Percentiles rank a stretch among this genome's conserved stretches.
Conservation (phyloP, 2,113 vertebrate genomes). For the Megaceryle torquata region DNA sequence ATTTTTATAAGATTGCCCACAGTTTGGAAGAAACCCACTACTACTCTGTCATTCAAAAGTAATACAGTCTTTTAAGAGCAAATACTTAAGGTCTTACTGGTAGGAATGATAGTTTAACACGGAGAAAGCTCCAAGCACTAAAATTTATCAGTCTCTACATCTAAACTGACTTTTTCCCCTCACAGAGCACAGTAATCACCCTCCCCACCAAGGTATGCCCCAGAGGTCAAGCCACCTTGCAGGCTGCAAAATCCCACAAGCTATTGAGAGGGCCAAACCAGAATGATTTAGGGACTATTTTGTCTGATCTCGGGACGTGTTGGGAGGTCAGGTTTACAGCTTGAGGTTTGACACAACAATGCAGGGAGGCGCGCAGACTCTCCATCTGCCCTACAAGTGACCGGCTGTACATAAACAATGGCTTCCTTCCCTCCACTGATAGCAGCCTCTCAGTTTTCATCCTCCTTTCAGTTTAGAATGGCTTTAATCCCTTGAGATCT, state of each 20-base stretch:
- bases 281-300: background rate
- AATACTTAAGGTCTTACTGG: background rate
- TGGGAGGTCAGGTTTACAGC: background rate
- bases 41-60: background rate
- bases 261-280: background rate
- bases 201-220: background rate
- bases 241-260: background rate
- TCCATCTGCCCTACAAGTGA: background rate
- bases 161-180: background rate
- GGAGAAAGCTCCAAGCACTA: background rate
- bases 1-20: background rate
- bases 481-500: background rate
- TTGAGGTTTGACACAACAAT: slow-evolving; percentile 8
- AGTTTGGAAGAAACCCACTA: background rate
- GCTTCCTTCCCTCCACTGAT: background rate
- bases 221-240: background rate
- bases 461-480: slow-evolving; percentile 5
- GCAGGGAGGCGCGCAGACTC: background rate
- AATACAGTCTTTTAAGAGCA: background rate
- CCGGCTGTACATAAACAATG: background rate
- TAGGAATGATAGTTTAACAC: background rate
- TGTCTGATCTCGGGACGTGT: background rate
- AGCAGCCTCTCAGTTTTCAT: slow-evolving; percentile 14
- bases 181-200: background rate
- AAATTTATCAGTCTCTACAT: background rate